Evolutionary conservation across 2,888 invertebrate genomes (phyloP), one percentile per base, ranked within the genome.

Genomic region (Orchestes rusci): DNA sequence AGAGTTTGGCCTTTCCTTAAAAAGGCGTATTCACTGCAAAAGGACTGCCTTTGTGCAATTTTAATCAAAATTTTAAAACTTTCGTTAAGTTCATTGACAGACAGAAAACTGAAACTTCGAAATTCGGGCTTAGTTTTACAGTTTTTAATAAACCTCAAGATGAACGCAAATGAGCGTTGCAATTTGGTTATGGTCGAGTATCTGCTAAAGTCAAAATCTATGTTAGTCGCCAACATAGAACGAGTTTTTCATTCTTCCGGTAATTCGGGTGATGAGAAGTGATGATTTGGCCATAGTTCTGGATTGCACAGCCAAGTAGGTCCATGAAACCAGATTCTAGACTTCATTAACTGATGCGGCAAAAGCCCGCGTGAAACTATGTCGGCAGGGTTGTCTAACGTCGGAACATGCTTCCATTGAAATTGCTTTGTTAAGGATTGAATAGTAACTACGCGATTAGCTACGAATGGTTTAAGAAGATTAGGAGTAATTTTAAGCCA

Each of bases 401-500:
- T 48, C 5, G 45, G 43, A 1, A 50, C 41, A 31, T 45, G 39
- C 16, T 32, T 39, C 52, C 49, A 52, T 18, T 30, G 13, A 34
- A 17, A 38, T n/a, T 12, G 16, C 16, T 29, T 10, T 13, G 48
- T 43, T 27, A 36, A 16, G 2, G 36, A 29, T 37, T 49, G 53
- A 16, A 53, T 49, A 28, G 48, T 34, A 2, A 45, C 33, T 2
- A 51, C 45, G 5, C 51, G 39, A 33, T 53, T 43, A 7, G 17
- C 19, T 5, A 48, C 45, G 39, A 50, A 52, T 3, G 44, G 34
- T 48, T 52, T 38, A 29, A 52, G 34, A 15, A 35, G 7, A 29
- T 47, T 35, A 2, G 49, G 44, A 10, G 33, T 8, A 2, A 40
- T 37, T 23, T 16, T 16, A 29, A 52, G 16, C 50, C 48, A 52